These are phyloP conservation scores for Edolisoma coerulescens DNA, from an alignment of 2,113 vertebrate species.

Conservation along the genomic window DNA sequence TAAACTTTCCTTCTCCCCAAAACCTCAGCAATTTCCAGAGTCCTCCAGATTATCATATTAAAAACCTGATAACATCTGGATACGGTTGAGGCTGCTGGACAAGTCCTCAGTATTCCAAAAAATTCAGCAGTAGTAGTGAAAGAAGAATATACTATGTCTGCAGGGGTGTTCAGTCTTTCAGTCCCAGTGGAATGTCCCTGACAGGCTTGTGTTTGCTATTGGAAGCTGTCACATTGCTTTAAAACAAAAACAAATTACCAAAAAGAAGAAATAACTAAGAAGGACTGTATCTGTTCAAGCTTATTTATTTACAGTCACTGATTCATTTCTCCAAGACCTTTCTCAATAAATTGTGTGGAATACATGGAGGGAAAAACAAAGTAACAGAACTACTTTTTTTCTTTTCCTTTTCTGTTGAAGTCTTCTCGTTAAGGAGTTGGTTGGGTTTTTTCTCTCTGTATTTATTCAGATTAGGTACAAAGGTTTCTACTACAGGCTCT, in stretches of 20 bases:
- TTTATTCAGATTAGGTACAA: background rate
- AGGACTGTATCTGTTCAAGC: background rate
- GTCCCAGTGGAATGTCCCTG: background rate
- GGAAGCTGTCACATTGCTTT: background rate
- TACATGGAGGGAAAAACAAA: fast-evolving
- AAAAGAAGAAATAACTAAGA: background rate
- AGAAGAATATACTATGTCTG: background rate
- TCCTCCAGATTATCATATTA: background rate
- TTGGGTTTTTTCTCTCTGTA: background rate
- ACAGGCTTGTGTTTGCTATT: background rate
- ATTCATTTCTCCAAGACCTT: background rate
- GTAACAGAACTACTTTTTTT: background rate
- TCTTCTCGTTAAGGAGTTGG: background rate
- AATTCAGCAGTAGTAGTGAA: background rate
- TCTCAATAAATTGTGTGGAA: background rate
- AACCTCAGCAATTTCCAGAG: background rate
- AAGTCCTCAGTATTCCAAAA: background rate
- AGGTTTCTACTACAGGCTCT: background rate
- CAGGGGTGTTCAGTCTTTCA: background rate
- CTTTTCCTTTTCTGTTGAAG: background rate
- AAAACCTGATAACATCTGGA: conserved; percentile 26
- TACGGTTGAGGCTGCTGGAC: background rate
- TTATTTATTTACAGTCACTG: background rate
- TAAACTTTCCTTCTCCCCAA: background rate
- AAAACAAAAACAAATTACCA: background rate